phyloP scores from a whole-genome alignment of 2,797 vertebrate genomes.

The Emys orbicularis region DNA sequence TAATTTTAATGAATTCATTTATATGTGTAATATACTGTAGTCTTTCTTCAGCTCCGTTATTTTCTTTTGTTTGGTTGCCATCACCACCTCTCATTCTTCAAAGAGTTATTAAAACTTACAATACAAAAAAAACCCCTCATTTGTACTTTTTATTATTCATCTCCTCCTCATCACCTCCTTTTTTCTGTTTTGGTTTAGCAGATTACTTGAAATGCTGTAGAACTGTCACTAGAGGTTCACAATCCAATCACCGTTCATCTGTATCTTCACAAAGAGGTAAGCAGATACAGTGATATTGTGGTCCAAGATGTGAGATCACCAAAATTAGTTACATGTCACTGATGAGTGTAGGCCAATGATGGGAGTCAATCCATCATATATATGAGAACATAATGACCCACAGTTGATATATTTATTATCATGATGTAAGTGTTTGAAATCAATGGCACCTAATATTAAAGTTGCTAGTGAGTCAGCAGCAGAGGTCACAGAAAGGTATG shows the following conservation, averaged over 20 bases:
- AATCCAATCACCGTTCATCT: conserved; percentile 2
- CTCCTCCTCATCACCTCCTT: not conserved
- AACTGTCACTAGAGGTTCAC: not conserved
- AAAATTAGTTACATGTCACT: conserved; percentile 22
- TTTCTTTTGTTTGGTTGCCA: not conserved
- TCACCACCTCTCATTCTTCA: not conserved
- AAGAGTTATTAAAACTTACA: not conserved
- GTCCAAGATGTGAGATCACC: not conserved
- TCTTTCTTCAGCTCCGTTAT: not conserved
- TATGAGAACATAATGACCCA: not conserved
- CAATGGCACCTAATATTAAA: not conserved
- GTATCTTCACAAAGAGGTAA: not conserved
- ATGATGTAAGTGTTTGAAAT: conserved; percentile 5
- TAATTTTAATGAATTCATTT: conserved; percentile 28
- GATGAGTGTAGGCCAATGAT: not conserved
- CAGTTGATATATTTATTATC: conserved; percentile 7
- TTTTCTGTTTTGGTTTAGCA: not conserved
- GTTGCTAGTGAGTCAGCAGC: not conserved
- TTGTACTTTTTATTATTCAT: not conserved
- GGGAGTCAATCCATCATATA: not conserved
- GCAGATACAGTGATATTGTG: not conserved
- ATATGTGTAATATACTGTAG: not conserved
- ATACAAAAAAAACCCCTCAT: not conserved
- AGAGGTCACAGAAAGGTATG: not conserved
- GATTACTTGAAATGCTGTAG: not conserved